These are phyloP conservation scores for Emmelina monodactyla DNA, from an alignment of 2,888 invertebrate species.

Conservation along the genomic window DNA sequence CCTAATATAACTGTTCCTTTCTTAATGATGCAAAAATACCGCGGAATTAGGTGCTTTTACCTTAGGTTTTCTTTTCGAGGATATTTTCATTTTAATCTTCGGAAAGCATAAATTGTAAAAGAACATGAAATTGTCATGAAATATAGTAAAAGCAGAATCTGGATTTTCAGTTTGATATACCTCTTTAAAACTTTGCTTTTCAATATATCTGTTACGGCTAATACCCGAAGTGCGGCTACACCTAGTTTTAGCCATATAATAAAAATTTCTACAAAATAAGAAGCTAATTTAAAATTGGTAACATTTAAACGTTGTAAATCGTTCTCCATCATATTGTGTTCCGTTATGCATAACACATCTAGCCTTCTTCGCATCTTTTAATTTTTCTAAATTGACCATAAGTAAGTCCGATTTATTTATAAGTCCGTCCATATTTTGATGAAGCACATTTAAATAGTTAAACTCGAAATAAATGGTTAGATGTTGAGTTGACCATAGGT, in stretches of 20 bases:
- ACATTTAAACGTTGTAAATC: not conserved
- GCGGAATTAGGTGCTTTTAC: too few species aligned
- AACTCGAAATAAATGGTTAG: not conserved
- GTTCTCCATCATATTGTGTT: not conserved
- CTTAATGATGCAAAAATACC: too few species aligned
- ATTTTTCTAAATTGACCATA: not conserved
- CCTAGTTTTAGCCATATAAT: not conserved
- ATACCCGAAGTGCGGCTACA: too few species aligned
- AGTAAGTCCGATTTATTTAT: not conserved
- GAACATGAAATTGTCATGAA: not conserved
- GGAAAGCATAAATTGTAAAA: slow-evolving; percentile 1
- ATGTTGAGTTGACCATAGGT: not conserved
- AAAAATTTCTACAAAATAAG: not conserved
- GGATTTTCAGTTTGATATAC: slow-evolving; percentile 3
- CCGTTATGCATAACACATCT: not conserved
- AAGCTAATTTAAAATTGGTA: not conserved
- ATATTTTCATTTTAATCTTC: slow-evolving; percentile 1
- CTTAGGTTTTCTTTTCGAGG: too few species aligned
- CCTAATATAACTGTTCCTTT: too few species aligned
- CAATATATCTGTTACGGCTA: too few species aligned
- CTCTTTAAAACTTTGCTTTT: slow-evolving; percentile 10
- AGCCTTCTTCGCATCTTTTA: not conserved
- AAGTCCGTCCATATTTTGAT: slow-evolving; percentile 3
- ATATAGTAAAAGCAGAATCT: not conserved
- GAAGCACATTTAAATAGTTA: not conserved